Percentiles rank a stretch among this genome's conserved stretches.
Conservation (phyloP, 2,797 vertebrate species). For the Oreonectes daqikongensis region DNA sequence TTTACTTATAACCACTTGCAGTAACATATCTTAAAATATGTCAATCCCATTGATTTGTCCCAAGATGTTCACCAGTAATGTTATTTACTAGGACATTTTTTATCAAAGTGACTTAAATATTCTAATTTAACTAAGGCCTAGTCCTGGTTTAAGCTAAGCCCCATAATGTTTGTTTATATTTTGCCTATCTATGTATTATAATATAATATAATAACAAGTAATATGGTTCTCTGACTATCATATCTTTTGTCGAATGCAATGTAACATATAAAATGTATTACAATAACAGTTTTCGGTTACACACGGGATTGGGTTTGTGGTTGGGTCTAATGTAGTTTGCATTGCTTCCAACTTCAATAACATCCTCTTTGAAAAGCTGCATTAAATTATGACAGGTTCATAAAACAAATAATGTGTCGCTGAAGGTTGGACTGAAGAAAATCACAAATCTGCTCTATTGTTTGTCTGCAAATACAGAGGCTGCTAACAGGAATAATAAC, state of each 20-base stretch:
- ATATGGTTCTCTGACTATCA: too few species aligned
- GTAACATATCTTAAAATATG: too few species aligned
- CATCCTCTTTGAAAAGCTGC: background rate
- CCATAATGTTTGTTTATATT: too few species aligned
- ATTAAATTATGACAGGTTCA: background rate
- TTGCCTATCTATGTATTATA: too few species aligned
- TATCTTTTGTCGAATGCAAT: too few species aligned
- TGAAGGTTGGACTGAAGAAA: background rate
- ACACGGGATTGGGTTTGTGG: background rate
- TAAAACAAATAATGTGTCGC: background rate
- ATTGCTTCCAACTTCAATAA: background rate
- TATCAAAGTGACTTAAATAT: too few species aligned
- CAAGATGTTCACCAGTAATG: too few species aligned
- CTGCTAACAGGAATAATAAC: slow-evolving; percentile 1
- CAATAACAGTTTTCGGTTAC: background rate
- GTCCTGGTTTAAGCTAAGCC: too few species aligned
- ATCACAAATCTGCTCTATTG: background rate
- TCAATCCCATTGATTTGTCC: too few species aligned
- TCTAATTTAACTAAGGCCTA: too few species aligned
- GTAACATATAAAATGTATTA: background rate
- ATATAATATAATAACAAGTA: background rate
- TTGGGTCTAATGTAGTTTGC: background rate
- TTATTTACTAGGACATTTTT: too few species aligned
- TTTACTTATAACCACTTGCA: too few species aligned
- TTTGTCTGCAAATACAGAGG: background rate